Evolutionary conservation across 1,140 invertebrate genomes (phyloP), one percentile per base, ranked within the genome.

Genomic region (Adoxophyes honmai): DNA sequence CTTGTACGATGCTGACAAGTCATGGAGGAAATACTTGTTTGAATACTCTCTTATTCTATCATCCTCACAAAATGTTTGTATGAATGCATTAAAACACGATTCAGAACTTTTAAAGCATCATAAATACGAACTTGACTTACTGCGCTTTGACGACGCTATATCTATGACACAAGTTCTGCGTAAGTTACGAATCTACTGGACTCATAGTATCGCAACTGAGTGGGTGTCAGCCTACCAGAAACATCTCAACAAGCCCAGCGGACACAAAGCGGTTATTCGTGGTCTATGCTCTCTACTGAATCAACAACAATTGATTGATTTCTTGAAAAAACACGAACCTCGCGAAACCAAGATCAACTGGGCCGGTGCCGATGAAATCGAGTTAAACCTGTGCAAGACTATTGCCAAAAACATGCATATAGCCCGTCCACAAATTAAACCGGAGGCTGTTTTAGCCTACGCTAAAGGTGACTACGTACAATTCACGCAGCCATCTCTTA

Each of bases 401-500:
- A 64, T 82, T 21, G 78, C 71, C 3, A 70, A 65, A 51, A 52
- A 53, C 44, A 59, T 81, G 52, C 54, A 76, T 51, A 16, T 72
- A 7, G 68, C 69, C n/a, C 70, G 81, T 57, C 79, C 79, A 0
- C 61, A 70, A 9, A 42, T 65, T 3, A 37, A 69, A 11, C 15
- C 70, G 34, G 55, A 71, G n/a, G 18, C 59, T 0, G 55, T 70
- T 7, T 57, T 85, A 8, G 48, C 52, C 7, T 85, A 74, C 37
- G 73, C 78, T 1, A 73, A 68, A 65, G 78, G 74, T 33, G 76
- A 85, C 62, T 85, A 79, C 39, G 59, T 85, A 9, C 78, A 81
- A 55, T 82, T 62, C 60, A 59, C 64, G n/a, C 38, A 78, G 18
- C 68, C 77, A n/a, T 76, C 80, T 28, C 42, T 83, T 16, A 71